phyloP scores from a whole-genome alignment of 2,113 vertebrate genomes.

The Hylia prasina region DNA sequence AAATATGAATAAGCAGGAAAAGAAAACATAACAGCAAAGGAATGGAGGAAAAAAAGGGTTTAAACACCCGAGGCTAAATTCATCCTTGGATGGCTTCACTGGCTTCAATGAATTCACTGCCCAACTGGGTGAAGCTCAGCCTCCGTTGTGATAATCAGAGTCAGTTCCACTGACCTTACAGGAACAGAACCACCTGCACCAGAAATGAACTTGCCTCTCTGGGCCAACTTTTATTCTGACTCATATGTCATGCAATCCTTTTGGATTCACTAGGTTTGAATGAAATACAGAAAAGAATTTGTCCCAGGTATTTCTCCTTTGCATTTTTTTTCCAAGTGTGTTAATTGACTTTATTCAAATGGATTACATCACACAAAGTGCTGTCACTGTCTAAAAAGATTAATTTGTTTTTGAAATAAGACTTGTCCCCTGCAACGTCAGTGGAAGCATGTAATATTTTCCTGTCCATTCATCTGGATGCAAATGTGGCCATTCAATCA shows the following conservation, averaged over 20 bases:
- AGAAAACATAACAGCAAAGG: neutral
- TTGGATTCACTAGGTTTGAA: conserved; percentile 45
- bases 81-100: conserved; percentile 31
- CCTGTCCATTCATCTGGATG: neutral
- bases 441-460: conserved; percentile 42
- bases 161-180: conserved; percentile 20
- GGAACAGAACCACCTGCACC: conserved; percentile 22
- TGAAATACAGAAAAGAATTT: conserved; percentile 37
- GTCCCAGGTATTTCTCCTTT: conserved; percentile 53
- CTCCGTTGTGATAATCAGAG: neutral
- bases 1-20: conserved; percentile 26
- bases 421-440: conserved; percentile 30
- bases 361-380: conserved; percentile 32
- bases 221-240: conserved; percentile 43
- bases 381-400: conserved; percentile 42
- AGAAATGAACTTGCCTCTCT: conserved; percentile 47
- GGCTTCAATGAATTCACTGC: conserved; percentile 39
- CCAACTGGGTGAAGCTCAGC: conserved; percentile 32
- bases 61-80: conserved; percentile 36
- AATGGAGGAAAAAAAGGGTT: neutral
- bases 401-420: conserved; percentile 31
- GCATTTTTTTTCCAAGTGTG: conserved; percentile 30
- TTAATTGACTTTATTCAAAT: conserved; percentile 41
- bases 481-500: neutral
- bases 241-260: conserved; percentile 30